Conservation (phyloP, 2,888 invertebrate species). For the Toxonevra muliebris region DNA sequence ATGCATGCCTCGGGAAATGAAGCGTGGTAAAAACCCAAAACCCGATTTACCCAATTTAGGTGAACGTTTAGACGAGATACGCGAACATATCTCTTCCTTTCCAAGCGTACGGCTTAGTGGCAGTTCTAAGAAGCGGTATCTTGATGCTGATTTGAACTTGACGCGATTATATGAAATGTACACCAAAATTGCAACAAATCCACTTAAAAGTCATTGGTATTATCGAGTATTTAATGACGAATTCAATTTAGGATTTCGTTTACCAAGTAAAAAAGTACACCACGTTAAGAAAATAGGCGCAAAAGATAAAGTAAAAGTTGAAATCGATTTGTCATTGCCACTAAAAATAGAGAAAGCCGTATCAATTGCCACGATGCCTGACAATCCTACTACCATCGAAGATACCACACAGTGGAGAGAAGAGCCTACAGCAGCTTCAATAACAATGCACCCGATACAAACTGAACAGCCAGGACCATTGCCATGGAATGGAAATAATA, state of each 20-base stretch:
- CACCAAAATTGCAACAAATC: conserved; percentile 3
- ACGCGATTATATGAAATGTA: conserved; percentile 24
- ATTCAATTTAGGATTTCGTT: conserved; percentile 20
- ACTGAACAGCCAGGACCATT: no score
- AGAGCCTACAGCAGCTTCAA: no score
- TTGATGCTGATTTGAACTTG: conserved; percentile 9
- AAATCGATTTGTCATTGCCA: no score
- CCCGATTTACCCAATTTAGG: conserved; percentile 16
- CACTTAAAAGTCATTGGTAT: conserved; percentile 29
- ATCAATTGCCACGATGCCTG: no score
- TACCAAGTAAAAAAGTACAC: background rate
- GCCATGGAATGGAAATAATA: no score
- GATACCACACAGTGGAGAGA: no score
- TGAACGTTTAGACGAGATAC: conserved; percentile 20
- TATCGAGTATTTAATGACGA: conserved; percentile 24
- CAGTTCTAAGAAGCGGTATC: conserved; percentile 1
- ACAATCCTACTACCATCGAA: no score
- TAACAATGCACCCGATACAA: no score
- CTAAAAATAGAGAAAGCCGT: no score
- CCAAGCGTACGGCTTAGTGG: background rate
- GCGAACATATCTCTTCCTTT: conserved; percentile 20
- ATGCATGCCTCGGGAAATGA: conserved; percentile 18
- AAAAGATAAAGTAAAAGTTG: no score
- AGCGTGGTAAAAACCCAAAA: conserved; percentile 16
- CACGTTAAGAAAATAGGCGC: no score